Conservation (phyloP, 2,113 vertebrate species). For the Numida meleagris region DNA sequence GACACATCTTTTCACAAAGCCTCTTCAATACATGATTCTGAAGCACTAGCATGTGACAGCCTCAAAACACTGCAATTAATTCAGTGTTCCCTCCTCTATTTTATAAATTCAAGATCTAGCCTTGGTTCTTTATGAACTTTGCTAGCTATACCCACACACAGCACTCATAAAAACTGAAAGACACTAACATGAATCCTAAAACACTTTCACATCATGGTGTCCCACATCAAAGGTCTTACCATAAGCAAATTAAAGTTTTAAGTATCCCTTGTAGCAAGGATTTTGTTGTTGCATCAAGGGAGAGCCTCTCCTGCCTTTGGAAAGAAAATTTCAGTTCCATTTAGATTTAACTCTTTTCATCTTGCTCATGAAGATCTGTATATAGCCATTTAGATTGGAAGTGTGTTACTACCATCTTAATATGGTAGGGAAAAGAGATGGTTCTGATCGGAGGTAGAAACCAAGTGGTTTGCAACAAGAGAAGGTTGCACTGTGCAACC, state of each 20-base stretch:
- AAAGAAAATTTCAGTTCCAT: not conserved
- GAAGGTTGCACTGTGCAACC: not conserved
- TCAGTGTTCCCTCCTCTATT: not conserved
- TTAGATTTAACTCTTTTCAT: not conserved
- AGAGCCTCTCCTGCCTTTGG: not conserved
- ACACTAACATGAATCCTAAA: not conserved
- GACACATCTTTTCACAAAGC: not conserved
- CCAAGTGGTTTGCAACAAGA: not conserved
- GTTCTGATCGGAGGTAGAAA: not conserved
- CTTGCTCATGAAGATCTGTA: not conserved
- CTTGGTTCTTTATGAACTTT: not conserved
- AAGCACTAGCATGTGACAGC: not conserved
- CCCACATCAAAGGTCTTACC: not conserved
- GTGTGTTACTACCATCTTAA: not conserved
- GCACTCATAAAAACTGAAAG: not conserved
- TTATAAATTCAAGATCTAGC: not conserved
- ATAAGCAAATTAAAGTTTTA: not conserved
- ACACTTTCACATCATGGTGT: not conserved
- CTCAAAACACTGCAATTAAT: not conserved
- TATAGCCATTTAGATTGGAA: not conserved
- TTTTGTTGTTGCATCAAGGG: not conserved
- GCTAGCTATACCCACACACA: fast-evolving
- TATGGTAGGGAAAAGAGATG: not conserved
- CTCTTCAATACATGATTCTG: not conserved
- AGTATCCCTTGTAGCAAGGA: not conserved